Evolutionary conservation across 2,888 invertebrate species (phyloP), one percentile per base, ranked within the genome.

Genomic region (Rhabditoides inermis): DNA sequence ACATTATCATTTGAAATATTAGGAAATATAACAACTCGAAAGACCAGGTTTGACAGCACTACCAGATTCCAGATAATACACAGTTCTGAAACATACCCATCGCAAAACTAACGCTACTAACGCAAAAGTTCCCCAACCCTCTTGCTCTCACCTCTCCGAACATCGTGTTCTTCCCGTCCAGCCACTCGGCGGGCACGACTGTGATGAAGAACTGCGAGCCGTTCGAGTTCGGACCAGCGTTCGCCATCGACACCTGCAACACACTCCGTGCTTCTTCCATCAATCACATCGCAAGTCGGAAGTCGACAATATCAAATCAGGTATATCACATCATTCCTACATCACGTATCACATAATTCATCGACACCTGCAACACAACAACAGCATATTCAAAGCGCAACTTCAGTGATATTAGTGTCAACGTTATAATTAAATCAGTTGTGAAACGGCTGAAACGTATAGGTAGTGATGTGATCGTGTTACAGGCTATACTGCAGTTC

Each of bases 171-270:
- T 98, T 99, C 78, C 92, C 94, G 79, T 99, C 98, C 62, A 98
- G 78, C 95, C 95, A 98, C 0, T 95, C 89, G 59, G 92, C 91
- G 15, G 95, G 94, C 3, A 88, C 86, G 0, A 95, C 84, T 0
- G 95, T 95, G 69, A 99, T 86, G 78, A 99, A 99, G 82, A 98
- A 99, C 81, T 99, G 98, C 73, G 92, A 92, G 44, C 95, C 95
- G 79, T 98, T 98, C 12, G 92, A 88, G 78, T 90, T 87, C 25
- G 94, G 86, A 0, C 98, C 98, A 0, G 94, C 94, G 81, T 98
- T 98, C 10, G 95, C 98, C 98, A 98, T 98, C 76, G 91, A 90
- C 25, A 98, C 63, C 53, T 79, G 86, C 30, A 45, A 15, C 22
- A 20, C 3, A 15, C 18, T 20, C 12, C 25, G 25, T 4, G 10